These are phyloP conservation scores for Palloptera scutellata DNA, from an alignment of 2,888 invertebrate genomes.

Conservation along the genomic window DNA sequence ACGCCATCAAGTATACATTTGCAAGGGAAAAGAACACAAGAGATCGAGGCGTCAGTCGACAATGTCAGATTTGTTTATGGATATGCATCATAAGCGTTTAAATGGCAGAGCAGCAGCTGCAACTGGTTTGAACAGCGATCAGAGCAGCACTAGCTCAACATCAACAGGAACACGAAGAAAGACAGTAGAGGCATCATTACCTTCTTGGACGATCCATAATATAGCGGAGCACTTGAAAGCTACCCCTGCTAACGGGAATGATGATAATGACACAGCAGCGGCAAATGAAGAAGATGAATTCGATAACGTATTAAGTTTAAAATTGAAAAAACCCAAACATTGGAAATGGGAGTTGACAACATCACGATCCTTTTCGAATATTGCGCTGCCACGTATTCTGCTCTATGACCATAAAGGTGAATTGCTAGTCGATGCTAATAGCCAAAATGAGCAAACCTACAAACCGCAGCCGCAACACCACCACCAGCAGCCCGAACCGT, in stretches of 20 bases:
- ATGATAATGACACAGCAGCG: conserved; percentile 22
- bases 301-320: conserved; percentile 65
- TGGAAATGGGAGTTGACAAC: conserved; percentile 71
- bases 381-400: conserved; percentile 67
- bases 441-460: conserved; percentile 53
- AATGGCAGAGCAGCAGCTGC: conserved; percentile 27
- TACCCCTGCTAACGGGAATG: conserved; percentile 5
- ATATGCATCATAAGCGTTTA: conserved; percentile 39
- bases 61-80: conserved; percentile 52
- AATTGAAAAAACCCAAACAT: conserved; percentile 67
- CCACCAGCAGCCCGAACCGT: conserved; percentile 7
- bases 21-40: neutral
- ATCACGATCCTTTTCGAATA: conserved; percentile 68
- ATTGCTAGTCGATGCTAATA: conserved; percentile 63
- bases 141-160: conserved; percentile 10
- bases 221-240: conserved; percentile 2
- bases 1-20: neutral
- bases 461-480: conserved; percentile 32
- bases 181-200: conserved; percentile 5
- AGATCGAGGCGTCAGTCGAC: conserved; percentile 11
- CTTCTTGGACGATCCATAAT: conserved; percentile 10
- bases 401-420: conserved; percentile 67
- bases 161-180: conserved; percentile 25
- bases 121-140: conserved; percentile 5
- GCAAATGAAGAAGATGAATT: conserved; percentile 46